phyloP scores from a whole-genome alignment of 2,888 invertebrate species.

The Spatulosminthurus flaviceps region DNA sequence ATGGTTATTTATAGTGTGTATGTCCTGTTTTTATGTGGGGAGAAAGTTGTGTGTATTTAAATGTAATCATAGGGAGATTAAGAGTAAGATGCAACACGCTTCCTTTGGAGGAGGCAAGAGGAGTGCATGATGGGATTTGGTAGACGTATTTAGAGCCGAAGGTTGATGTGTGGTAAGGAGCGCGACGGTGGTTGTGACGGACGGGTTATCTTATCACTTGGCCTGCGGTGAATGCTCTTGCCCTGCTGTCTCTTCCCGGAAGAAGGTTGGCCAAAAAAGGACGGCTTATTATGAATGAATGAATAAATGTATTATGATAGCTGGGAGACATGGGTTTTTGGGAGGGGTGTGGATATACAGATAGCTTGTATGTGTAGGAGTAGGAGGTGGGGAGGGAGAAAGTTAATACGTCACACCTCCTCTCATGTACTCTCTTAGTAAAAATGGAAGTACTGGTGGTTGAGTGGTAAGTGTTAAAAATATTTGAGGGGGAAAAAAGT shows the following conservation, averaged over 20 bases:
- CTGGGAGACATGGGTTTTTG: background rate
- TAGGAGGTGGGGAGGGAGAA: background rate
- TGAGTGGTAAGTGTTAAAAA: background rate
- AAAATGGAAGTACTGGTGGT: background rate
- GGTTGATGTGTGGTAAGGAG: background rate
- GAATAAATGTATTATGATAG: slow-evolving; percentile 23
- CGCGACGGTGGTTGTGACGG: slow-evolving; percentile 13
- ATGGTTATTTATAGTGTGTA: no score
- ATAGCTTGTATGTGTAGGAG: background rate
- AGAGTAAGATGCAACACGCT: no score
- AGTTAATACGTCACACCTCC: no score
- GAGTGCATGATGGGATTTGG: background rate
- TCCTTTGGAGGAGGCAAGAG: background rate
- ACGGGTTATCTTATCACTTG: slow-evolving; percentile 41
- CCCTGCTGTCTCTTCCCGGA: slow-evolving; percentile 10
- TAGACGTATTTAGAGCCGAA: background rate
- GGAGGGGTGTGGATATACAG: no score
- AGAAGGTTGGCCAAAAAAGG: background rate
- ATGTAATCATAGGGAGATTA: no score
- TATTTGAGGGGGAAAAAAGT: background rate
- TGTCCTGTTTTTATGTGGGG: no score
- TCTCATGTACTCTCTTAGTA: no score
- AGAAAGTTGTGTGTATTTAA: no score
- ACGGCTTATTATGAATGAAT: slow-evolving; percentile 32
- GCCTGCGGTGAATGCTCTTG: slow-evolving; percentile 19